Evolutionary conservation across 23 tunicate genomes (phyloP), one percentile per base, ranked within the genome.

Genomic region (Styela plicata): DNA sequence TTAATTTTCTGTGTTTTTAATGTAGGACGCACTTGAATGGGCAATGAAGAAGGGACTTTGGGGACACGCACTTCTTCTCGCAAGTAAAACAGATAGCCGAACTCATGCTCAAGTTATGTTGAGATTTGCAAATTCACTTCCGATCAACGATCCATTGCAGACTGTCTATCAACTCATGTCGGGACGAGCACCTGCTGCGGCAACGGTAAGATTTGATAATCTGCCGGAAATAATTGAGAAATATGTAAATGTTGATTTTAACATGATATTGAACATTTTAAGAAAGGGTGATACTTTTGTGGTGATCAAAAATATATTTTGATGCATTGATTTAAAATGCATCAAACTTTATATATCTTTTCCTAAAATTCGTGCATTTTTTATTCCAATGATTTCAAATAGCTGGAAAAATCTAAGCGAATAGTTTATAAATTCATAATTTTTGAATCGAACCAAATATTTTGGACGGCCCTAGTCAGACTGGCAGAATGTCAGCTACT

Each of bases 1-100:
- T 13, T 44, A 44, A 71, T 26, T 76, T 52, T 26, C 17, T 53
- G 0, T 23, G 27, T 78, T 69, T 30, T 85, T 64, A 34, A 3
- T 79, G n/a, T n/a, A 92, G 93, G 97, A 91, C 73, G 97, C 99
- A 19, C 74, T 96, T 34, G 99, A 96, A 68, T 96, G 97, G 97
- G 97, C 99, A 52, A 96, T 96, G 99, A 91, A 91, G 35, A 69
- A 85, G 16, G 66, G 88, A 52, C 62, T 96, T 2, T 96, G 99
- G 99, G 99, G 97, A 25, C 99, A 96, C 83, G 99, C 99, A 2
- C 75, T 96, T 52, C 37, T 91, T 1, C 86, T 96, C 32, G 91
- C 95, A 24, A 84, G 92, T 68, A 96, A 96, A 69, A 87, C 91
- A 19, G 97, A 91, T 74, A 88, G 89, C 20, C 78, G 93, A 16